A percentile compares a stretch with the other conserved stretches of the same genome.
Conservation (phyloP, 2,797 vertebrate species). For the Sebastes umbrosus region DNA sequence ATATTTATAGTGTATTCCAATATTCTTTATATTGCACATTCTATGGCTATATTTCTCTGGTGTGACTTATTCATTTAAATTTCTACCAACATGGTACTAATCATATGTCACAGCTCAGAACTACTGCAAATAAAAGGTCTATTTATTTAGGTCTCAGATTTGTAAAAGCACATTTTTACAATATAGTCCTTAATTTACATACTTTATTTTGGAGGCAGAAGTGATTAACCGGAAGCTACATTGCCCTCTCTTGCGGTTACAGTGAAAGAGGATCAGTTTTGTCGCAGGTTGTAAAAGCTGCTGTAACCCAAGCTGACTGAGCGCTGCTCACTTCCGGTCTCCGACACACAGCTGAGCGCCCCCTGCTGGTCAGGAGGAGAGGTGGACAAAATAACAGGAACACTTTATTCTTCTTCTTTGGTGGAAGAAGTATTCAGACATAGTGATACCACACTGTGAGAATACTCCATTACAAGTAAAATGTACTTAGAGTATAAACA, state of each 20-base stretch:
- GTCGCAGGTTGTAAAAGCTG: constrained; percentile 34
- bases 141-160: neutral
- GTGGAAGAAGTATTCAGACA: neutral
- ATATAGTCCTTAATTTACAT: rapidly evolving
- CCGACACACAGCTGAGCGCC: neutral
- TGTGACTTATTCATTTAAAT: too few species aligned
- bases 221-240: neutral
- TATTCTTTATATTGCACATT: too few species aligned
- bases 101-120: neutral
- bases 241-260: rapidly evolving
- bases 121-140: neutral
- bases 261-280: neutral
- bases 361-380: constrained; percentile 7
- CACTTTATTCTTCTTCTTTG: neutral
- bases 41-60: too few species aligned
- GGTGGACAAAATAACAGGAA: neutral
- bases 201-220: neutral
- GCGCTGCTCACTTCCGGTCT: neutral
- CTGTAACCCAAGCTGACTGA: constrained; percentile 27
- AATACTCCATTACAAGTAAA: neutral
- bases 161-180: neutral
- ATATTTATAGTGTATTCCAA: too few species aligned
- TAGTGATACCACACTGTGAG: neutral
- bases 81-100: too few species aligned
- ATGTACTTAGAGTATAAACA: too few species aligned